A percentile compares a stretch with the other conserved stretches of the same genome.
Conservation (phyloP, 2,113 vertebrate genomes). For the Eira barbara region DNA sequence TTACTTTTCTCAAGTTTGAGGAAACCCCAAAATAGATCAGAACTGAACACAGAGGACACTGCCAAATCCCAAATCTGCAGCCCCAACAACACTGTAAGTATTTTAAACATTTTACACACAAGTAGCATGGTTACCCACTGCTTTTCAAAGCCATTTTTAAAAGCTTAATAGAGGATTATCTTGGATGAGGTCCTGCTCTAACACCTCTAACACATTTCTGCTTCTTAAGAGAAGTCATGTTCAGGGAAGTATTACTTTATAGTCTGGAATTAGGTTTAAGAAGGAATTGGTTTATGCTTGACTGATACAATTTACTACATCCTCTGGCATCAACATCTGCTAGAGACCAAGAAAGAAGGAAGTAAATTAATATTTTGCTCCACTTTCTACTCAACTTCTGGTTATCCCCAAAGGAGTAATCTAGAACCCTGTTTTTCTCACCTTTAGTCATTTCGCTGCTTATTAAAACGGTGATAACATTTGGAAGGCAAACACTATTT, state of each 20-base stretch:
- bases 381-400: neutral
- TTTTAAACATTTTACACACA: conserved; percentile 43
- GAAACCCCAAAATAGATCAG: neutral
- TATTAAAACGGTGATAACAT: neutral
- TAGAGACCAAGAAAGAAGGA: neutral
- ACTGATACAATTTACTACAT: neutral
- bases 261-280: neutral
- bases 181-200: neutral
- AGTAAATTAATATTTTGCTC: neutral
- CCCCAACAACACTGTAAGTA: neutral
- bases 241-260: neutral
- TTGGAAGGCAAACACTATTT: neutral
- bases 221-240: neutral
- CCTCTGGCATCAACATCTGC: neutral
- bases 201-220: neutral
- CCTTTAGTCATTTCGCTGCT: neutral
- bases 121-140: neutral
- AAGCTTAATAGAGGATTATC: neutral
- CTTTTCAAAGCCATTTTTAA: conserved; percentile 1
- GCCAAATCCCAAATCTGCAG: conserved; percentile 7
- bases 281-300: neutral
- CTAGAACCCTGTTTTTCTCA: neutral
- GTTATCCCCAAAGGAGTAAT: neutral
- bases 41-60: neutral
- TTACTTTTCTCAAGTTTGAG: neutral